A percentile compares a stretch with the other conserved stretches of the same genome.
Evolutionary conservation across 2,888 invertebrate species (phyloP).

Genomic region (Vesta saturnalis): DNA sequence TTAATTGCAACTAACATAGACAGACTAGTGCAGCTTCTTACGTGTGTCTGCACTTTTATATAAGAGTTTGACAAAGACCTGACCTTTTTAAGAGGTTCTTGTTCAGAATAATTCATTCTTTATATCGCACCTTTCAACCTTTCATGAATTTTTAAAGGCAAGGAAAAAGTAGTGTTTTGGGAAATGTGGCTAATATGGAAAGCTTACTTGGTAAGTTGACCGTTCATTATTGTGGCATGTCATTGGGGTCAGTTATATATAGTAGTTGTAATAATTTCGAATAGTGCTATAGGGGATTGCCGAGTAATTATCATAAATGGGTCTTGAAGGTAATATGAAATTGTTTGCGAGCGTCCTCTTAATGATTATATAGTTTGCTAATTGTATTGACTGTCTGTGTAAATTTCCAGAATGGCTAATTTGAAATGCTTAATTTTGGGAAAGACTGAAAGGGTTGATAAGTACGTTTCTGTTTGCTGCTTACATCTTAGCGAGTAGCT

Average conservation of each 20-base stretch:
- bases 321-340: conserved; percentile 41
- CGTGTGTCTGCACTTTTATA: conserved; percentile 16
- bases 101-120: conserved; percentile 30
- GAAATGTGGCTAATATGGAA: conserved; percentile 15
- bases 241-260: conserved; percentile 23
- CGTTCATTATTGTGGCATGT: neutral
- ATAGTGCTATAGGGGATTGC: conserved; percentile 25
- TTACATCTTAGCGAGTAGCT: neutral
- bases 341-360: conserved; percentile 32
- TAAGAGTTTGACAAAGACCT: conserved; percentile 28
- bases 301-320: conserved; percentile 38
- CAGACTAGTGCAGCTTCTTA: conserved; percentile 20
- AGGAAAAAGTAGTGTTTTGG: conserved; percentile 16
- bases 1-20: conserved; percentile 42
- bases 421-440: conserved; percentile 23
- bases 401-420: conserved; percentile 22
- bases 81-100: conserved; percentile 23
- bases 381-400: conserved; percentile 33
- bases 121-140: conserved; percentile 33
- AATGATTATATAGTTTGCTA: conserved; percentile 34
- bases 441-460: too few relatives aligned
- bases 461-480: too few relatives aligned
- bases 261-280: conserved; percentile 29
- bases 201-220: too few relatives aligned
- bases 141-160: conserved; percentile 31